phyloP scores from a whole-genome alignment of 2,888 invertebrate species.

The Aphidoletes aphidimyza region DNA sequence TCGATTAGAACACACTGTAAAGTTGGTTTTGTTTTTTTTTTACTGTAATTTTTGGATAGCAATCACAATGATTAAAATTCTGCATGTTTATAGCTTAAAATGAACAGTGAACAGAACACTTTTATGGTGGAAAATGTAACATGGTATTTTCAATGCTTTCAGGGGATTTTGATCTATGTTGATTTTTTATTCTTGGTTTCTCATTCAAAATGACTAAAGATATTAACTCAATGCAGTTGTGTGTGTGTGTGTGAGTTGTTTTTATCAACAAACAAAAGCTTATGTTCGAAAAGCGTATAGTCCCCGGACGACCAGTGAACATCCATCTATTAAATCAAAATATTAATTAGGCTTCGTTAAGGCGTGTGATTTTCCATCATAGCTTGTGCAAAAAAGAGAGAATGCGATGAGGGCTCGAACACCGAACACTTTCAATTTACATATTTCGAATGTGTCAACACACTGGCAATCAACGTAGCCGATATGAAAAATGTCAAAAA shows the following conservation, averaged over 20 bases:
- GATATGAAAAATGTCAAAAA: not conserved
- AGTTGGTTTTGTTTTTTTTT: not conserved
- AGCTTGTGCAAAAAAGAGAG: not conserved
- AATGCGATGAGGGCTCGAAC: not conserved
- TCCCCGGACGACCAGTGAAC: not conserved
- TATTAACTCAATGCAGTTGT: too few relatives aligned
- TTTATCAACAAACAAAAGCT: not conserved
- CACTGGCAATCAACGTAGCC: not conserved
- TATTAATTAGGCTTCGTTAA: not conserved
- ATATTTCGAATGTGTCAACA: constrained; percentile 10
- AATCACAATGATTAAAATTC: not conserved
- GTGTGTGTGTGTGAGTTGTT: not conserved
- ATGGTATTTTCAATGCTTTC: too few relatives aligned
- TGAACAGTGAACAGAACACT: too few relatives aligned
- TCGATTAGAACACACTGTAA: not conserved
- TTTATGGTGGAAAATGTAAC: too few relatives aligned
- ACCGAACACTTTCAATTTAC: not conserved
- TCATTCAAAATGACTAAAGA: not conserved
- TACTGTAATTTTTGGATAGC: not conserved
- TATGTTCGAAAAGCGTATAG: not conserved
- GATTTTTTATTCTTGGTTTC: not conserved
- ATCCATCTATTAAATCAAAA: not conserved
- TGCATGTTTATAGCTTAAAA: too few relatives aligned
- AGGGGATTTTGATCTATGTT: not conserved
- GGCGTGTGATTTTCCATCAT: constrained; percentile 28